Evolutionary conservation across 53 echinoderm and acorn worm species (phyloP).

Genomic region (Actinopyga echinites): DNA sequence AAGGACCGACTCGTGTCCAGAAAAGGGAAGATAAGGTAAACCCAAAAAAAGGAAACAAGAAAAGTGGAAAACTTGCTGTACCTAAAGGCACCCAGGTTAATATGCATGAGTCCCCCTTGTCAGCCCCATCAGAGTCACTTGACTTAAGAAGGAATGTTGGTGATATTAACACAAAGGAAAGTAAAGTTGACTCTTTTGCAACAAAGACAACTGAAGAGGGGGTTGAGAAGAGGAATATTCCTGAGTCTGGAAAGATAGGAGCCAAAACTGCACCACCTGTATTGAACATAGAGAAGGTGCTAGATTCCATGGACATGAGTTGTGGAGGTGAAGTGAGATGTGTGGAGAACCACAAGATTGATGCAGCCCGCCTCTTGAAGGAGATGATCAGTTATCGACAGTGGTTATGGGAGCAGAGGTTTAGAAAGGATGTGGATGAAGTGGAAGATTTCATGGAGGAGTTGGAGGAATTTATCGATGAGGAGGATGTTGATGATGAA

Average conservation of each 20-base stretch:
- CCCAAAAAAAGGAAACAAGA: no score
- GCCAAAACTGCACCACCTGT: neutral
- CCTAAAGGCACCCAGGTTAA: no score
- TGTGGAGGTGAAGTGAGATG: conserved; percentile 82
- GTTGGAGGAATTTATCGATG: conserved; percentile 85
- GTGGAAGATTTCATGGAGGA: conserved; percentile 86
- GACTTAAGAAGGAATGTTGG: no score
- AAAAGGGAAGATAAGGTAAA: no score
- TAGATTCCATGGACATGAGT: conserved; percentile 75
- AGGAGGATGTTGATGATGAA: conserved; percentile 67
- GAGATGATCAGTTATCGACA: conserved; percentile 84
- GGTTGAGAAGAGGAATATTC: no score
- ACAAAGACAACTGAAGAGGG: no score
- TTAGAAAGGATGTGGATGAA: conserved; percentile 74
- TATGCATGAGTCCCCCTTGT: no score
- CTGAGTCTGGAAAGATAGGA: no score
- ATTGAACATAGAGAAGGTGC: conserved; percentile 58
- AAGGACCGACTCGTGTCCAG: neutral
- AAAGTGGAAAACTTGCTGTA: no score
- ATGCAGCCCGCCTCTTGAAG: conserved; percentile 76
- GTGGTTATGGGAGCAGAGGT: conserved; percentile 75
- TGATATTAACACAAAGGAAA: no score
- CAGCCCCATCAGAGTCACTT: no score
- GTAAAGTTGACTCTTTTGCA: no score
- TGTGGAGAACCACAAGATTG: conserved; percentile 69